Evolutionary conservation across 2,888 invertebrate species (phyloP).

Genomic region (Microchrysa polita): DNA sequence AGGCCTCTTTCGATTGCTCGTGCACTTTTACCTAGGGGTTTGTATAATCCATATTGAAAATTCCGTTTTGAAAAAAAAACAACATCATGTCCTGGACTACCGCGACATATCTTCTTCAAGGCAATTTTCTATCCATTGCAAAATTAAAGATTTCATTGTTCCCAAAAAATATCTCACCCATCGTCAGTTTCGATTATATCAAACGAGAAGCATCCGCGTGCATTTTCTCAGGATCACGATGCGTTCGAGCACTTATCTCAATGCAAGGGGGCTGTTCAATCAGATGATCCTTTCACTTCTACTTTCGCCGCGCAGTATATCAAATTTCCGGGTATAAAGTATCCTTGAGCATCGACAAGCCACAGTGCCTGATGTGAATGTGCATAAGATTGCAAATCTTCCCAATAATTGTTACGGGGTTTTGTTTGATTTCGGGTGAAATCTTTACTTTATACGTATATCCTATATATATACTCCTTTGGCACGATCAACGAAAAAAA

Average conservation of each 20-base stretch:
- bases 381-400: constrained; percentile 35
- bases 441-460: background rate
- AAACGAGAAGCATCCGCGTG: constrained; percentile 25
- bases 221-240: constrained; percentile 37
- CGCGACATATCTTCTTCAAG: constrained; percentile 39
- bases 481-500: background rate
- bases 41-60: constrained; percentile 12
- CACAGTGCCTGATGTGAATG: background rate
- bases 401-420: constrained; percentile 21
- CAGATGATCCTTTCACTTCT: constrained; percentile 39
- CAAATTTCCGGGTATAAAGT: constrained; percentile 34
- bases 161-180: constrained; percentile 35
- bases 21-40: background rate
- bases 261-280: constrained; percentile 16
- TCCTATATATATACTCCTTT: too few relatives aligned
- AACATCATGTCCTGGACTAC: constrained; percentile 31
- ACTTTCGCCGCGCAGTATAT: constrained; percentile 27
- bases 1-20: background rate
- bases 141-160: constrained; percentile 38
- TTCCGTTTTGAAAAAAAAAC: constrained; percentile 23
- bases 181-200: constrained; percentile 37
- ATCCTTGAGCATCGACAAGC: background rate
- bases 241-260: background rate
- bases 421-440: constrained; percentile 11
- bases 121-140: constrained; percentile 23